phyloP scores from a whole-genome alignment of 2,888 invertebrate species.

The Acrobasis suavella region DNA sequence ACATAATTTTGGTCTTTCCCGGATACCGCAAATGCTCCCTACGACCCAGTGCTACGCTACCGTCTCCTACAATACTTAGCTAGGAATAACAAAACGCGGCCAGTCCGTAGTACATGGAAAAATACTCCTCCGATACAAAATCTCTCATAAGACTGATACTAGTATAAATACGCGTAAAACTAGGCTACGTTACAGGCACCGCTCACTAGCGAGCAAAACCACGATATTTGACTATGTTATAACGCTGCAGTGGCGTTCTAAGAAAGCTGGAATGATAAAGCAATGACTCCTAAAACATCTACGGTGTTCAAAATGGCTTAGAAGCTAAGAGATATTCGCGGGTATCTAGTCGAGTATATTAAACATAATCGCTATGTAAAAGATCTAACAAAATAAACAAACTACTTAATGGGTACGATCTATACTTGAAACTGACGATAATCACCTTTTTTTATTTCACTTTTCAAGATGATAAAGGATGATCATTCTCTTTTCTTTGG shows the following conservation, averaged over 20 bases:
- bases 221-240: slow-evolving; percentile 13
- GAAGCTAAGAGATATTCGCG: background rate
- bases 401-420: background rate
- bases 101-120: slow-evolving; percentile 53
- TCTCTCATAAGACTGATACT: slow-evolving; percentile 59
- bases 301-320: background rate
- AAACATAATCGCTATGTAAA: background rate
- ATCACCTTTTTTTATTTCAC: no score
- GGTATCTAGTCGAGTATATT: background rate
- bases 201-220: slow-evolving; percentile 10
- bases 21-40: slow-evolving; percentile 6
- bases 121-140: slow-evolving; percentile 66
- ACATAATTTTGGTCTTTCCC: background rate
- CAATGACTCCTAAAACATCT: background rate
- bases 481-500: no score
- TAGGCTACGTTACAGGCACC: slow-evolving; percentile 17
- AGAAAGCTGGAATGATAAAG: background rate
- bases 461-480: no score
- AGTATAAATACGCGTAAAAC: slow-evolving; percentile 21
- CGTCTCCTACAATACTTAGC: slow-evolving; percentile 18
- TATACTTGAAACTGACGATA: background rate
- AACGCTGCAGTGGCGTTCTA: slow-evolving; percentile 12
- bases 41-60: slow-evolving; percentile 10
- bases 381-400: background rate
- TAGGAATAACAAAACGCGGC: slow-evolving; percentile 27